Conservation (phyloP, 2,888 invertebrate genomes). For the Tenthredo scrophulariae region DNA sequence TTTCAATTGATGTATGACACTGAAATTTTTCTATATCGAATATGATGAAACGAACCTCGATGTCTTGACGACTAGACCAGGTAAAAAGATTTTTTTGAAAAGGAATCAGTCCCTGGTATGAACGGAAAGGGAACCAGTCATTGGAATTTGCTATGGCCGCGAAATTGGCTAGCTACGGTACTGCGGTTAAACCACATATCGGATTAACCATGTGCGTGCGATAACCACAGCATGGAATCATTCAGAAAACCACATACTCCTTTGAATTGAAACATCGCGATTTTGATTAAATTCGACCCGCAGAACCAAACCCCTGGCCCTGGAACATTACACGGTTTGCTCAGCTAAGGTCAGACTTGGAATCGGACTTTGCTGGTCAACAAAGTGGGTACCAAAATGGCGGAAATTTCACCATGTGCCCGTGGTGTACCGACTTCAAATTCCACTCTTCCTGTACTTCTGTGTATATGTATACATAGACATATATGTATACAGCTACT, state of each 20-base stretch:
- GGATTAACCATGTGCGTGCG: conserved; percentile 11
- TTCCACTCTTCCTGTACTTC: conserved; percentile 2
- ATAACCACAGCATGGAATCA: conserved; percentile 11
- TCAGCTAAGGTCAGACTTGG: neutral
- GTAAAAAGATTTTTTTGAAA: neutral
- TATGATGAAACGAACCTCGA: neutral
- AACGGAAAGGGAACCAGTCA: neutral
- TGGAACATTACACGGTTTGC: neutral
- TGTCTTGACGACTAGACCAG: neutral
- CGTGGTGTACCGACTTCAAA: conserved; percentile 15
- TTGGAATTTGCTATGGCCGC: neutral
- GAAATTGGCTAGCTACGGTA: neutral
- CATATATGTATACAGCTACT: neutral
- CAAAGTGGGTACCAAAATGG: conserved; percentile 21
- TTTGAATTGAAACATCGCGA: conserved; percentile 34
- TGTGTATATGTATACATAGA: neutral
- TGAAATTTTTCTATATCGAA: neutral
- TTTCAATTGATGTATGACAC: neutral
- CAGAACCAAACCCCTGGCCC: neutral
- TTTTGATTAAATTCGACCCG: conserved; percentile 44
- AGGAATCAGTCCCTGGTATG: neutral
- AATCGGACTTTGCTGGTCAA: conserved; percentile 1
- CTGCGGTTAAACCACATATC: conserved; percentile 14
- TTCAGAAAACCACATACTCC: conserved; percentile 28
- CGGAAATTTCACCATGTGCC: conserved; percentile 22